Base-by-base conservation (phyloP, 2,888 invertebrate genomes). In the Eutolmus rufibarbis region DNA sequence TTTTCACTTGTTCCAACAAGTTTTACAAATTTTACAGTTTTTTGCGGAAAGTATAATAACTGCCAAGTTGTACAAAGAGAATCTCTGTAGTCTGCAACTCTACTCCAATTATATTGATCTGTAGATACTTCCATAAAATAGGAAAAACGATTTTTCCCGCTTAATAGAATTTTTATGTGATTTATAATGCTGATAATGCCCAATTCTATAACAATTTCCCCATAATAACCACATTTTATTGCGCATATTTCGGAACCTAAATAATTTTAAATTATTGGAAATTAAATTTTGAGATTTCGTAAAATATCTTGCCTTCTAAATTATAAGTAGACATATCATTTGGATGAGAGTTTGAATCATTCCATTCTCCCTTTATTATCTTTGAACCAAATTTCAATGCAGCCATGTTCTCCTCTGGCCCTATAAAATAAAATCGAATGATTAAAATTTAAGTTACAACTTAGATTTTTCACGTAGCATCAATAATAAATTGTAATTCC, bases 41-140 rank as follows among this genome's bases (percentile, higher is more conserved):
- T 93, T 51, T 97, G 95, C 90, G 96, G 95, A 93, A 99, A 99
- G 93, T 97, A 98, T 82, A 99, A 94, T 91, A 95, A 96, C 93
- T 99, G 99, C 98, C 98, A 98, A 23, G 98, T 98, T 88, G 99
- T 96, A 92, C 99, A 99, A 92, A 96, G 96, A 93, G 97, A 98
- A 89, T 95, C 94, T 89, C 97, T 96, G 94, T 99, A 97, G 93
- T 99, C 99, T 88, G 98, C 95, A 86, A 99, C 96, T 88, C 96
- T 95, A 89, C 97, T 95, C 98, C 99, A 99, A 92, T 98, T 97
- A 92, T 96, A 96, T 92, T 97, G 96, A 94, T 99, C 98, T 93
- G 98, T 97, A 0, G 98, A 98, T 34, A 98, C 97, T 92, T 98
- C 98, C 51, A 92, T 90, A 74, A 90, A 92, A 88, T 92, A 93